phyloP scores from a whole-genome alignment of 2,113 vertebrate genomes.

The Eulemur macaco region DNA sequence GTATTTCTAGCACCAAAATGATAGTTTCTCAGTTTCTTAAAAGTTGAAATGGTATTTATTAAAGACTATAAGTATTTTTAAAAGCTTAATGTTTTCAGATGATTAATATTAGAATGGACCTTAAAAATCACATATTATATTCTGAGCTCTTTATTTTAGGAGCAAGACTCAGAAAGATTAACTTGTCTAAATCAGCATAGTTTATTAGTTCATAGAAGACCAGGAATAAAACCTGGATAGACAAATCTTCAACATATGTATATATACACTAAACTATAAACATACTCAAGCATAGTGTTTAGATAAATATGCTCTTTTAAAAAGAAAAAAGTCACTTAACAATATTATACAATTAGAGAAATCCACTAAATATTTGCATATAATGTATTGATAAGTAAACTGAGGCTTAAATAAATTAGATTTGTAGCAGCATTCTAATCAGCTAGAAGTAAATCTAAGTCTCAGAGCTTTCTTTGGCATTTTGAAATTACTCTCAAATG shows the following conservation, averaged over 20 bases:
- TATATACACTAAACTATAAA: background rate
- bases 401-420: background rate
- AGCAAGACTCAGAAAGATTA: background rate
- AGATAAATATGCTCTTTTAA: background rate
- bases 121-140: background rate
- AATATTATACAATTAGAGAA: background rate
- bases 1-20: background rate
- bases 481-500: constrained; percentile 11
- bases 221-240: background rate
- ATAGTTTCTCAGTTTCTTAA: background rate
- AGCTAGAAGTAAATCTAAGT: background rate
- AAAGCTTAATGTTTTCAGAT: background rate
- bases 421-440: background rate
- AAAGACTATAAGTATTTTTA: background rate
- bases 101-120: background rate
- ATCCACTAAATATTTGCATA: background rate
- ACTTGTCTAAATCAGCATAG: background rate
- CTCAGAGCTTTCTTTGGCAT: background rate
- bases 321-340: background rate
- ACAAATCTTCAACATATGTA: background rate
- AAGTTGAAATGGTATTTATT: background rate
- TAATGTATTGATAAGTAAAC: background rate
- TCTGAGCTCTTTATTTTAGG: background rate
- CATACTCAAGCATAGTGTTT: background rate
- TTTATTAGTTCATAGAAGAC: background rate